phyloP scores from a whole-genome alignment of 2,888 invertebrate genomes.

The Stegophylla sp. region DNA sequence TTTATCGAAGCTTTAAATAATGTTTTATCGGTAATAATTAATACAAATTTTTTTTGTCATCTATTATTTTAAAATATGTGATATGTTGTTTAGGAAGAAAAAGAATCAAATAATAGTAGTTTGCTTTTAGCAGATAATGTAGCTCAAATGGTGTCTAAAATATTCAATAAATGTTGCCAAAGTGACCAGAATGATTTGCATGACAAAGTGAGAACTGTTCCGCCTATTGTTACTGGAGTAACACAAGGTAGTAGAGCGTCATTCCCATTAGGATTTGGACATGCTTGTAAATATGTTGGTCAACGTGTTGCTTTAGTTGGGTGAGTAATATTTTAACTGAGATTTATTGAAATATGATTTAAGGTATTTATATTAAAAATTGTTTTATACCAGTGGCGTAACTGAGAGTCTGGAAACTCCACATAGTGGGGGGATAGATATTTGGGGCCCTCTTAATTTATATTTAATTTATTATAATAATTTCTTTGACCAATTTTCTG shows the following conservation, averaged over 20 bases:
- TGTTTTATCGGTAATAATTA: slow-evolving; percentile 70
- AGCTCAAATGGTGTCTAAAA: slow-evolving; percentile 23
- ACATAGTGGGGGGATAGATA: too few relatives aligned
- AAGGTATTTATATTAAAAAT: too few relatives aligned
- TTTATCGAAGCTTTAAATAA: slow-evolving; percentile 90
- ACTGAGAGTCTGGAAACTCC: too few relatives aligned
- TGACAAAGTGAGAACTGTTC: slow-evolving; percentile 65
- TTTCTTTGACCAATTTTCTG: too few relatives aligned
- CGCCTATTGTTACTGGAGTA: slow-evolving; percentile 74
- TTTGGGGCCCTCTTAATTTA: too few relatives aligned
- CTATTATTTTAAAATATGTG: background rate
- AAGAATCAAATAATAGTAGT: slow-evolving; percentile 54
- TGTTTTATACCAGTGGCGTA: too few relatives aligned
- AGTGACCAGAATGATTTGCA: slow-evolving; percentile 41
- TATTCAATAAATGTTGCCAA: slow-evolving; percentile 43
- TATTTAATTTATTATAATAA: too few relatives aligned
- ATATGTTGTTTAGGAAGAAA: slow-evolving; percentile 59
- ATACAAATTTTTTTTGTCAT: background rate
- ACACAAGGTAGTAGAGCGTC: slow-evolving; percentile 76
- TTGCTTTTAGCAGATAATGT: slow-evolving; percentile 50
- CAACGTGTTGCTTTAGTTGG: slow-evolving; percentile 85
- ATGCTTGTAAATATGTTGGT: slow-evolving; percentile 84
- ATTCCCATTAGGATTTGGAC: slow-evolving; percentile 92
- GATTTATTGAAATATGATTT: too few relatives aligned
- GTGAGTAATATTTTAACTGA: slow-evolving; percentile 66